phyloP scores from a whole-genome alignment of 2,797 vertebrate species.

The Lepidocolaptes lacrymiger region DNA sequence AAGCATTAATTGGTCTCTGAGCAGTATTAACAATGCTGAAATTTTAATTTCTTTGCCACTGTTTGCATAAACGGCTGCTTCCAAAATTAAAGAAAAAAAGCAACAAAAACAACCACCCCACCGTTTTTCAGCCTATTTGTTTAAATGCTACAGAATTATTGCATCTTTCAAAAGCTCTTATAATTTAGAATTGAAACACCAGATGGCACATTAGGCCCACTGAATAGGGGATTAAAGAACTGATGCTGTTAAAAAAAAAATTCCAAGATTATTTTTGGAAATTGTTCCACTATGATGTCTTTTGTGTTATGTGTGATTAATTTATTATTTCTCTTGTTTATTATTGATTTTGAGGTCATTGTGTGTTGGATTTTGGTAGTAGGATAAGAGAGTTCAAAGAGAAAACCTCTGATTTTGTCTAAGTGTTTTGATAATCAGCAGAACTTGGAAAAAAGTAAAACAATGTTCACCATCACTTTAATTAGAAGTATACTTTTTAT shows the following conservation, averaged over 20 bases:
- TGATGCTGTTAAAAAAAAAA: neutral
- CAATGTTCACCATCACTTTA: neutral
- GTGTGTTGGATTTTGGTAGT: neutral
- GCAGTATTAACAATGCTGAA: neutral
- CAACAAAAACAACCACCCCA: rapidly evolving
- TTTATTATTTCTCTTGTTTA: neutral
- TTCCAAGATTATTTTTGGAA: neutral
- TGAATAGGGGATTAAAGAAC: neutral
- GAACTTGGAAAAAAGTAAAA: neutral
- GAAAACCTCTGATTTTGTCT: neutral
- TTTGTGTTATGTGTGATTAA: neutral
- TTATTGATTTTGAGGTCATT: neutral
- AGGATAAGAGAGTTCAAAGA: neutral
- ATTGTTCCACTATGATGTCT: neutral
- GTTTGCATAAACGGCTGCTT: neutral
- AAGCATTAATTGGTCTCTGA: neutral
- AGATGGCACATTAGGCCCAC: conserved; percentile 29
- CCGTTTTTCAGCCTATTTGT: neutral
- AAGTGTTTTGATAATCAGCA: neutral
- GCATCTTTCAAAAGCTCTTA: neutral
- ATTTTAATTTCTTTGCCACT: neutral
- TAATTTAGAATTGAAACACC: conserved; percentile 3
- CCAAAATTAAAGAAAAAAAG: neutral
- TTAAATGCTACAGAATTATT: neutral
- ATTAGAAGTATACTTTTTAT: neutral